Conservation (phyloP, 2,888 invertebrate species). For the Synanthedon andrenaeformis region DNA sequence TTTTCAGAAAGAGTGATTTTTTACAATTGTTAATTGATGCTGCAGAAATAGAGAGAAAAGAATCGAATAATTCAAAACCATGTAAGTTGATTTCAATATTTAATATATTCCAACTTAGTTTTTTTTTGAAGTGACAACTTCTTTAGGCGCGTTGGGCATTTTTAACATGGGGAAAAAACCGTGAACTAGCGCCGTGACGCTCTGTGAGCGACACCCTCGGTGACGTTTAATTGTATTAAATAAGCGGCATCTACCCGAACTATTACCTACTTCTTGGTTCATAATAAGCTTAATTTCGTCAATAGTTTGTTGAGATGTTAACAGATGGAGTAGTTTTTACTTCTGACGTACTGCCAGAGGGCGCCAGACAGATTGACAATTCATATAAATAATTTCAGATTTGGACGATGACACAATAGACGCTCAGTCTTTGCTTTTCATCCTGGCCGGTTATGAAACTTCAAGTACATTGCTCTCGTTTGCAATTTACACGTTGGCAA, state of each 20-base stretch:
- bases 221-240: too few relatives aligned
- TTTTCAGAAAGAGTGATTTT: conserved; percentile 54
- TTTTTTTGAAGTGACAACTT: not conserved
- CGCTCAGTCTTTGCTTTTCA: conserved; percentile 70
- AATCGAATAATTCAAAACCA: conserved; percentile 19
- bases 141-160: too few relatives aligned
- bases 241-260: too few relatives aligned
- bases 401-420: conserved; percentile 66
- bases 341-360: too few relatives aligned
- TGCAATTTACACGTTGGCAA: conserved; percentile 63
- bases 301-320: not conserved
- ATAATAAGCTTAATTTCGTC: too few relatives aligned
- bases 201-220: too few relatives aligned
- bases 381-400: conserved; percentile 27
- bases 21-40: conserved; percentile 61
- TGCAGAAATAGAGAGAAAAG: conserved; percentile 39
- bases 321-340: too few relatives aligned
- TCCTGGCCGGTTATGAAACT: conserved; percentile 73
- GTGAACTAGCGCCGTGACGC: too few relatives aligned
- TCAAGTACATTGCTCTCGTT: conserved; percentile 70
- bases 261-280: too few relatives aligned
- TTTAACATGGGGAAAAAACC: too few relatives aligned
- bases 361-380: too few relatives aligned
- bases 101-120: not conserved
- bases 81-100: conserved; percentile 18